Conservation (phyloP, 2,797 vertebrate species). For the Atherinosoma microstoma region DNA sequence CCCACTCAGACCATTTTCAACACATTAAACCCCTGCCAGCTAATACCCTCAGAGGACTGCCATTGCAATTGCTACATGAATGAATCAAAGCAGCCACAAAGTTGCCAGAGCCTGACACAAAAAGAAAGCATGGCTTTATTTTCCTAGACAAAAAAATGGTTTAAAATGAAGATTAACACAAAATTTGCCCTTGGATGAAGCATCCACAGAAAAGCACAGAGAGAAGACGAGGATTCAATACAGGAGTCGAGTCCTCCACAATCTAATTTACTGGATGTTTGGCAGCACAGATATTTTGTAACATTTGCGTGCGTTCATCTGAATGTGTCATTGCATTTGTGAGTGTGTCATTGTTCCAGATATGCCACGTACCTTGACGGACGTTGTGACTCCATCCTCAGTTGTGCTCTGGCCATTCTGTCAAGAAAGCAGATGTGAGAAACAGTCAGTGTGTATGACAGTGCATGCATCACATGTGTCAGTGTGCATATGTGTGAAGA, state of each 20-base stretch:
- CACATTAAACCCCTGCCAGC: slow-evolving; percentile 36
- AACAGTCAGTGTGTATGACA: slow-evolving; percentile 49
- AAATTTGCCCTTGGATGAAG: slow-evolving; percentile 37
- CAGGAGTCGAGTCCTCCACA: slow-evolving; percentile 11
- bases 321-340: not conserved
- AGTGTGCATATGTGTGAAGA: slow-evolving; percentile 3
- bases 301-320: slow-evolving; percentile 7
- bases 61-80: slow-evolving; percentile 33
- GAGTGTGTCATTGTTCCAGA: slow-evolving; percentile 1
- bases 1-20: slow-evolving; percentile 32
- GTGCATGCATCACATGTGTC: slow-evolving; percentile 17
- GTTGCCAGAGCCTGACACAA: not conserved
- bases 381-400: slow-evolving; percentile 84
- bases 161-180: slow-evolving; percentile 23
- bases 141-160: not conserved
- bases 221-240: slow-evolving; percentile 17
- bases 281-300: slow-evolving; percentile 26
- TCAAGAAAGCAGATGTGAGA: slow-evolving; percentile 75
- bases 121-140: not conserved
- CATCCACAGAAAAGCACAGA: slow-evolving; percentile 7
- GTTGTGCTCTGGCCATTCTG: slow-evolving; percentile 89
- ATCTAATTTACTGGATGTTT: slow-evolving; percentile 25
- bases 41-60: slow-evolving; percentile 26
- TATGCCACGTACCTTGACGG: slow-evolving; percentile 73
- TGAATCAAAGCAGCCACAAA: slow-evolving; percentile 39